These are phyloP conservation scores for Fistularia tabacaria DNA, from an alignment of 2,797 vertebrate species.

Conservation along the genomic window DNA sequence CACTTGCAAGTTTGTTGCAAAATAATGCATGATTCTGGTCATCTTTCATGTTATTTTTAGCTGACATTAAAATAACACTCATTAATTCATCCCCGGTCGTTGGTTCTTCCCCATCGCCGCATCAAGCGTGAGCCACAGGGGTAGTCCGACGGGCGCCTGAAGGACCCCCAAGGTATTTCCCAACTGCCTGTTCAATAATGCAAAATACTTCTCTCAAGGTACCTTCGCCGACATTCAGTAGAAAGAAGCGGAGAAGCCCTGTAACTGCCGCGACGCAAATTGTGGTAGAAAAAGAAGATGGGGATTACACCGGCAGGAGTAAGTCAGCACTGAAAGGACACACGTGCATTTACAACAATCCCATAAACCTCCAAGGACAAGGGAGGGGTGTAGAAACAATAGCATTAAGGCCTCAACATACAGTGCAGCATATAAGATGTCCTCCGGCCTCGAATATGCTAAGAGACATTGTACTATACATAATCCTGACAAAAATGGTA, in stretches of 20 bases:
- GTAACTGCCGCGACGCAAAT: constrained; percentile 26
- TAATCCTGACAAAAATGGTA: too few species aligned
- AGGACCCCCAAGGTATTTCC: constrained; percentile 65
- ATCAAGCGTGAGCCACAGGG: constrained; percentile 65
- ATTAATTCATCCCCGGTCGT: constrained; percentile 65
- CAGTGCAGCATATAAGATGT: too few species aligned
- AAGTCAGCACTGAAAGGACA: constrained; percentile 33
- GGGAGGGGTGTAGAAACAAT: not conserved
- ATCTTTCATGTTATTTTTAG: constrained; percentile 76
- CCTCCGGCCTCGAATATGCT: too few species aligned
- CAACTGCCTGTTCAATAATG: constrained; percentile 71
- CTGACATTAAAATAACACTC: constrained; percentile 61
- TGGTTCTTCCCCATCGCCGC: constrained; percentile 52
- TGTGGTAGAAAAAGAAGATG: constrained; percentile 21
- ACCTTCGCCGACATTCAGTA: constrained; percentile 44
- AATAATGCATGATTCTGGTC: constrained; percentile 68
- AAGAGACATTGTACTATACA: too few species aligned
- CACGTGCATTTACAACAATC: constrained; percentile 1
- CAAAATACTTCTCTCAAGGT: constrained; percentile 63
- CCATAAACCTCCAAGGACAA: not conserved
- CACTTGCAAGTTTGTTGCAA: constrained; percentile 46
- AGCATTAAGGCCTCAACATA: too few species aligned
- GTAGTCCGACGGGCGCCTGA: constrained; percentile 61
- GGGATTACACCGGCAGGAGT: constrained; percentile 49
- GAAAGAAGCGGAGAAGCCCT: constrained; percentile 39